Base-by-base conservation (phyloP, 2,113 vertebrate species). In the Vulpes ferrilata region DNA sequence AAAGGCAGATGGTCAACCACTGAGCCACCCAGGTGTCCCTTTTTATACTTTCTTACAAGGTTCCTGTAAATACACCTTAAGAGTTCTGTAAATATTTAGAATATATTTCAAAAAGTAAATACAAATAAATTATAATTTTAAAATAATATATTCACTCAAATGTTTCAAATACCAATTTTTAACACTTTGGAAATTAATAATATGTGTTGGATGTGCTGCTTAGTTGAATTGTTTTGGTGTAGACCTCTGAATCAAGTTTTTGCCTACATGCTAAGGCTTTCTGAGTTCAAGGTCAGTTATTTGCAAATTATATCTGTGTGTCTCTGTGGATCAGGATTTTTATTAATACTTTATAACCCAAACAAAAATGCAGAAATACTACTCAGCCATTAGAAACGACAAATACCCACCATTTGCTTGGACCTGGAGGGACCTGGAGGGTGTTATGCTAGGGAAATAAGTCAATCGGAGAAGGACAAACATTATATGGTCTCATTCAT, bases 81-180 rank as follows among this genome's bases (percentile, higher is more conserved):
- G 32, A 83, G 22, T 90, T 93, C 64, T 90, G 8, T 96, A 53
- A 91, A 69, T 95, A 95, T 89, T 92, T 92, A 62, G 19, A 96
- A 86, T n/a, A 15, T 80, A 71, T 57, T 64, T 87, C 35, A 79
- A 87, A 81, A 93, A n/a, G 65, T 82, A 71, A 82, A 82, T 87
- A 22, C 55, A 74, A 38, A 48, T 92, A 11, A 96, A 84, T 15
- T 80, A 3, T 86, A 87, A 95, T 62, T 93, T 96, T 4, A 93
- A 88, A 89, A 73, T 85, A 86, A 59, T 3, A 7, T 78, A 4
- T 86, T 85, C 38, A 67, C 10, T 64, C 76, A 67, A 0, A 67
- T 73, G 55, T 85, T 81, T 88, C 65, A 95, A 67, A 71, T 55
- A 94, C 9, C n/a, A 71, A 69, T 69, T 83, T 93, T 93, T 93